phyloP scores from a whole-genome alignment of 2,797 vertebrate species.

The Sebastes cheni region DNA sequence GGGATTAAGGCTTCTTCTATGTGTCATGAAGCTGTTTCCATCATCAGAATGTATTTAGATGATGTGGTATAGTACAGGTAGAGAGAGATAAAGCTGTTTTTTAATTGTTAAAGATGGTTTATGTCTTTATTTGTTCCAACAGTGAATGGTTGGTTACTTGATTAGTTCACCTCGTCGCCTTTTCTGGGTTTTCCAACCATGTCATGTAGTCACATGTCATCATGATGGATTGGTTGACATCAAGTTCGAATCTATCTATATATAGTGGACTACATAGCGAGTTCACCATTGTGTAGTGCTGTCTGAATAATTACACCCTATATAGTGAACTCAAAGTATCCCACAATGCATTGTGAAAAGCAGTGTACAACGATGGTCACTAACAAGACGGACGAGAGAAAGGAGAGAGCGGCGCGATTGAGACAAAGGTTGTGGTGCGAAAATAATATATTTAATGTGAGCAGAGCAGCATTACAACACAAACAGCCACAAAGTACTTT shows the following conservation, averaged over 20 bases:
- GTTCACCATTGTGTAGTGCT: too few relatives aligned
- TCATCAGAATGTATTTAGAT: not conserved
- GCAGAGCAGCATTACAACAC: too few relatives aligned
- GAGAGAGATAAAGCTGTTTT: not conserved
- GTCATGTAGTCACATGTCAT: too few relatives aligned
- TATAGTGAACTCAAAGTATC: too few relatives aligned
- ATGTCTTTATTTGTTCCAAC: not conserved
- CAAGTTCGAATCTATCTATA: not conserved
- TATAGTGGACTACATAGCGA: too few relatives aligned
- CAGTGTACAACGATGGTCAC: too few relatives aligned
- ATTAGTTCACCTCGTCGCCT: not conserved
- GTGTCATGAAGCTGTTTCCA: not conserved
- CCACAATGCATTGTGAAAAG: too few relatives aligned
- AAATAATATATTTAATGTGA: too few relatives aligned
- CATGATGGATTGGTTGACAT: not conserved
- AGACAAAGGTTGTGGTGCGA: accelerated
- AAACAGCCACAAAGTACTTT: too few relatives aligned
- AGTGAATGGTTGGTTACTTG: not conserved
- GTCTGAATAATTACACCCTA: too few relatives aligned
- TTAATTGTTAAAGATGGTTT: not conserved
- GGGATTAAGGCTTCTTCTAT: not conserved
- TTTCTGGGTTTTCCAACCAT: not conserved
- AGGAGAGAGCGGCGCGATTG: too few relatives aligned
- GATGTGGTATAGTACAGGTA: not conserved
- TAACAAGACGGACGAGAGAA: too few relatives aligned